Evolutionary conservation across 2,113 vertebrate species (phyloP).

Genomic region (Lipophrys pholis): DNA sequence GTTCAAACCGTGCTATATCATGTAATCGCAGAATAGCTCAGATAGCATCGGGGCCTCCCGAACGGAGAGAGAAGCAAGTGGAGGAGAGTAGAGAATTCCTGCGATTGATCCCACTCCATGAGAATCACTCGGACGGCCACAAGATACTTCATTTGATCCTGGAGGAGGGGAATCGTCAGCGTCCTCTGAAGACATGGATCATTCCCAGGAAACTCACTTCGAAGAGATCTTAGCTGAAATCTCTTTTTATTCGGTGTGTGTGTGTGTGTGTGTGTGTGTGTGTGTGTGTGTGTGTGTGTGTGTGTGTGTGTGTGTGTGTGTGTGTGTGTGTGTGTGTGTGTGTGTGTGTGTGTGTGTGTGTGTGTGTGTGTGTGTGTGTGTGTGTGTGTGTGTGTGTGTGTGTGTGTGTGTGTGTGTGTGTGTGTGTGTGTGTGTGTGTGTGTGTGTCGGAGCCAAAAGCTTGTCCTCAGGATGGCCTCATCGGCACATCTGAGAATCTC

Average conservation of each 20-base stretch:
- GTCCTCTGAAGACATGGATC: conserved; percentile 25
- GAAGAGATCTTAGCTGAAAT: conserved; percentile 43
- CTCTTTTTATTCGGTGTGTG: conserved; percentile 59
- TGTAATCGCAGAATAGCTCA: conserved; percentile 72
- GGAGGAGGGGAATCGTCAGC: conserved; percentile 7
- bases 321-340: conserved; percentile 19
- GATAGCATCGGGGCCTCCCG: conserved; percentile 43
- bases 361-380: conserved; percentile 10
- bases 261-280: conserved; percentile 6
- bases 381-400: conserved; percentile 22
- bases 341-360: conserved; percentile 29
- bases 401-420: conserved; percentile 10
- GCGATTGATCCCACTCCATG: conserved; percentile 31
- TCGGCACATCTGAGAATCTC: conserved; percentile 72
- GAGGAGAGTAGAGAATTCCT: conserved; percentile 29
- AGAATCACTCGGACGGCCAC: conserved; percentile 39
- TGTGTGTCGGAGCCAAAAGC: conserved; percentile 54
- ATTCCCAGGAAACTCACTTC: conserved; percentile 43
- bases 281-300: conserved; percentile 16
- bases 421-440: conserved; percentile 16
- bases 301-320: conserved; percentile 13
- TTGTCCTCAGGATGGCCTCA: conserved; percentile 67
- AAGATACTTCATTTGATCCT: conserved; percentile 41
- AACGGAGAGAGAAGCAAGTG: conserved; percentile 28
- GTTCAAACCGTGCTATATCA: conserved; percentile 60